phyloP scores from a whole-genome alignment of 2,888 invertebrate species.

The Mythimna loreyi region DNA sequence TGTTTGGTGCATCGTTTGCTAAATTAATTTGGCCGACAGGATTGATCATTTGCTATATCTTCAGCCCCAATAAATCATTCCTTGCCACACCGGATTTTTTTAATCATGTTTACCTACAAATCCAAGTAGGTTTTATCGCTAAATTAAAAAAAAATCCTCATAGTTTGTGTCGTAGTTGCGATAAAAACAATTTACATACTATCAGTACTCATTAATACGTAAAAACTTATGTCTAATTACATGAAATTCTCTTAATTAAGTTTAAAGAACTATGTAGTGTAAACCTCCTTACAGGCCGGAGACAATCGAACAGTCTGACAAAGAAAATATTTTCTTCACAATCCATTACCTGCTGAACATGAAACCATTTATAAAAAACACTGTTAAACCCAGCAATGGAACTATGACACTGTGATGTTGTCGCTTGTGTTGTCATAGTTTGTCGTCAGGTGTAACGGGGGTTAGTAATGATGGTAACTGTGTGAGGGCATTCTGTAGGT shows the following conservation, averaged over 20 bases:
- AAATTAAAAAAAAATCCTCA: slow-evolving; percentile 15
- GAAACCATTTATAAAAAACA: not conserved
- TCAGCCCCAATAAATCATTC: too few species aligned
- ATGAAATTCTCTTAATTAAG: slow-evolving; percentile 63
- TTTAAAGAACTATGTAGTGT: slow-evolving; percentile 47
- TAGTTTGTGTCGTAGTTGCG: slow-evolving; percentile 27
- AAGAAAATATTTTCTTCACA: not conserved
- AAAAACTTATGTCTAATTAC: slow-evolving; percentile 67
- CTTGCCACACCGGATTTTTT: too few species aligned
- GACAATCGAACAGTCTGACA: not conserved
- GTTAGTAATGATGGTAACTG: slow-evolving; percentile 40
- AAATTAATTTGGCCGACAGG: too few species aligned
- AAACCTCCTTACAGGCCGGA: slow-evolving; percentile 16
- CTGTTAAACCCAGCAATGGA: slow-evolving; percentile 19
- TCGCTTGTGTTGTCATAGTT: slow-evolving; percentile 8
- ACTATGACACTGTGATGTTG: not conserved
- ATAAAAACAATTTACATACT: slow-evolving; percentile 47
- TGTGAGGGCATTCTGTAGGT: slow-evolving; percentile 6
- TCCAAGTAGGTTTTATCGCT: slow-evolving; percentile 11
- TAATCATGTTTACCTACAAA: slow-evolving; percentile 11
- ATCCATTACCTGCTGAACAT: slow-evolving; percentile 3
- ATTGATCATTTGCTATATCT: too few species aligned
- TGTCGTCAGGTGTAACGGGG: slow-evolving; percentile 47
- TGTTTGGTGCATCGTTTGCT: too few species aligned
- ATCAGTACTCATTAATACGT: slow-evolving; percentile 60